Base-by-base conservation (phyloP, 2,797 vertebrate species). In the Helostoma temminkii region DNA sequence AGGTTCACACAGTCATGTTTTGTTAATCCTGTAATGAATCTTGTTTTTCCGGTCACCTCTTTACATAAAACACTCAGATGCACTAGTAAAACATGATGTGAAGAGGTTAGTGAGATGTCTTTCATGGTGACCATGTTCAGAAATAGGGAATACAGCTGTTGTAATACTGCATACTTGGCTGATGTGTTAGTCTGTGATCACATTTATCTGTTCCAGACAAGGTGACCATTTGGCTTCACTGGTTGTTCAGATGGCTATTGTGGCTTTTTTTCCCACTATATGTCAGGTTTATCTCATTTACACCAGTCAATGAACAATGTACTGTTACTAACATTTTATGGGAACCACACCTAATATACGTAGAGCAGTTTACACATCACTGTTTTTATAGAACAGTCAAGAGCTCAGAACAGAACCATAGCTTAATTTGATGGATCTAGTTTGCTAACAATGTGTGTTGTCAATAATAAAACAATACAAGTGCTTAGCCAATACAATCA, bases 21-120 rank as follows among this genome's bases (percentile, higher is more conserved):
- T 30, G 28, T 4, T 30, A 30, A 30, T 4, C 4, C 28, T 34
- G 5, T 28, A 6, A 28, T 3, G 12, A 16, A 16, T 41, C 37
- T 41, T 41, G 37, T 41, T 53, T 50, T 16, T 37, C 2, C 47
- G 26, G 25, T 32, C 10, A 21, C 57, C 7, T 57, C 0, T 50
- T 47, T 34, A 2, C 19, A 4, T 46, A 26, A 48, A 9, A 59
- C 9, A 58, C n/a, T 22, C 54, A 24, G 43, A 79, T 47, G 70
- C 71, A 63, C 53, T 6, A 30, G 19, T 8, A 0, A 70, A 53
- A 55, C 57, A 56, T 72, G 48, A 59, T n/a, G 41, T 19, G 1
- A 54, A 30, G 24, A 67, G 45, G n/a, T n/a, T 28, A 36, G 24
- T 10, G 54, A 39, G 19, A 4, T 5, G 21, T 25, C 3, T 9